These are phyloP conservation scores for Pachliopta kotzebuea DNA, from an alignment of 2,888 invertebrate species.

Conservation along the genomic window DNA sequence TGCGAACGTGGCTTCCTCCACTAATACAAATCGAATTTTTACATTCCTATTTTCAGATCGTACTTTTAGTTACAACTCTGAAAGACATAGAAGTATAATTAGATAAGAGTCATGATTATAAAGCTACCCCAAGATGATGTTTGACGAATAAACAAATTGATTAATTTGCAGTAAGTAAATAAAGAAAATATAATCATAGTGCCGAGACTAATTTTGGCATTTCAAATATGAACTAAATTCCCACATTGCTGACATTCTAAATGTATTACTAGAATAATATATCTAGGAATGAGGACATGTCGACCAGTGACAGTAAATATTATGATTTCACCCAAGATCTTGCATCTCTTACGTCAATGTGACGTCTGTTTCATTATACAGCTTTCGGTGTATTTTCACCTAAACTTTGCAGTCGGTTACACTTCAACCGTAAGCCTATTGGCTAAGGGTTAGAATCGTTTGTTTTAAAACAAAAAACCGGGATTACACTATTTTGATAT, in stretches of 20 bases:
- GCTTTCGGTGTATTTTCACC: conserved; percentile 51
- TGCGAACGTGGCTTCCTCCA: conserved; percentile 7
- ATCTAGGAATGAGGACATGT: conserved; percentile 62
- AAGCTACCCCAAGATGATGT: neutral
- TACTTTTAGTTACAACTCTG: neutral
- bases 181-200: neutral
- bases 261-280: conserved; percentile 59
- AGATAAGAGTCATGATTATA: neutral
- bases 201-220: conserved; percentile 5
- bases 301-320: conserved; percentile 69
- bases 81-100: neutral
- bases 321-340: conserved; percentile 72
- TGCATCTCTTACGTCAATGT: conserved; percentile 76
- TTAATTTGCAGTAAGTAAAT: neutral
- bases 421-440: conserved; percentile 50
- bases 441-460: conserved; percentile 52
- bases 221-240: conserved; percentile 9
- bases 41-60: conserved; percentile 4
- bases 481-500: conserved; percentile 66
- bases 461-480: conserved; percentile 40
- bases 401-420: conserved; percentile 45
- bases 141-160: neutral
- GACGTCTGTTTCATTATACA: conserved; percentile 75
- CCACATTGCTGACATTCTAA: conserved; percentile 31
- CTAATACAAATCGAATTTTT: conserved; percentile 6